Base-by-base conservation (phyloP, 2,797 vertebrate species). In the Coregonus ussuriensis region DNA sequence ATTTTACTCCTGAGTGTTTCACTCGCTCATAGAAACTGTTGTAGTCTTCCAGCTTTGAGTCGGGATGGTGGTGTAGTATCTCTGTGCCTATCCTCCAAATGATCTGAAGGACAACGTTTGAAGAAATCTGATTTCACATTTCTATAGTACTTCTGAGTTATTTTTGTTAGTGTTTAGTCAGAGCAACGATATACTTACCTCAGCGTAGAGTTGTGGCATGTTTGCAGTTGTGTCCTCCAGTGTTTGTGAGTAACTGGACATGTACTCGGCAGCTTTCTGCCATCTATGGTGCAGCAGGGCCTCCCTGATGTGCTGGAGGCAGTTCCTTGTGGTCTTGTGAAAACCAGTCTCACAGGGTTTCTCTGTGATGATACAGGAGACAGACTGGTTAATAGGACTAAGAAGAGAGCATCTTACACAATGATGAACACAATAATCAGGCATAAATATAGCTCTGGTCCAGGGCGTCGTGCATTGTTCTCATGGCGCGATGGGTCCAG, bases 41-140 rank as follows among this genome's bases (percentile, higher is more conserved):
- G 83, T 96, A 94, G 69, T 96, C 94, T 14, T 94, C 94, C 76
- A 93, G 14, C 0, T 41, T 94, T 84, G 95, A 93, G 21, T 88
- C 92, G 5, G 96, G 95, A 84, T 93, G 95, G 86, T 97, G 94
- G 73, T 93, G 94, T 14, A 99, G 88, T 86, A 99, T 95, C 92
- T 97, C 96, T n/a, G 88, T 91, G 86, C 96, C 94, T 13, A 96
- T 74, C 90, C 94, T 96, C 97, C 97, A 98, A 88, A 96, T 87
- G 0, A 94, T 81, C 98, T 99, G 72, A 79, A 35, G 81, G 63
- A 0, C 47, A 41, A 9, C 29, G 74, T 4, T 1, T 75, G 21
- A 3, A 7, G 75, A 5, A n/a, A 13, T 47, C 18, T 25, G 9
- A 66, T 6, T 11, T 4, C n/a, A 62, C 1, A 11, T 63, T 63